Evolutionary conservation across 2,888 invertebrate species (phyloP).

Genomic region (Plemyria rubiginata): DNA sequence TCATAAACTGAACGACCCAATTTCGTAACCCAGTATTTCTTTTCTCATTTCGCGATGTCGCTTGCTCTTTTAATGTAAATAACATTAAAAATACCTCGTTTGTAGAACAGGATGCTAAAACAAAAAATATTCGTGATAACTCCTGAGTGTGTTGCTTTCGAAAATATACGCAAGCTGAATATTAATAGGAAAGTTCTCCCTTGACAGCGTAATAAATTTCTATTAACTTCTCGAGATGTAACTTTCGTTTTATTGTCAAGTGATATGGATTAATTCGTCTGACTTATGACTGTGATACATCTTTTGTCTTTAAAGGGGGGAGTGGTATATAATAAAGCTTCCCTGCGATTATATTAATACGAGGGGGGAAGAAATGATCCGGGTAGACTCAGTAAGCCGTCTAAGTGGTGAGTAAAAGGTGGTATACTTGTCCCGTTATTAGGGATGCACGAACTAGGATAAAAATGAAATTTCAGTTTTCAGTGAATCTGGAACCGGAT

Average conservation of each 20-base stretch:
- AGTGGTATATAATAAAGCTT: conserved; percentile 79
- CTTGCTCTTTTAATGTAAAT: conserved; percentile 14
- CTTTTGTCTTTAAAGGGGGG: conserved; percentile 70
- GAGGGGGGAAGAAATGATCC: conserved; percentile 70
- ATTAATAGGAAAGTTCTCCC: conserved; percentile 50
- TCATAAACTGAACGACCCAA: not conserved
- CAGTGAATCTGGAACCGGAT: not conserved
- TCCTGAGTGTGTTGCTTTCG: conserved; percentile 30
- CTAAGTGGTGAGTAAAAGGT: conserved; percentile 64
- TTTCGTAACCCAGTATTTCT: conserved; percentile 9
- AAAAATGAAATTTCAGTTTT: conserved; percentile 30
- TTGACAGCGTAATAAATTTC: conserved; percentile 74
- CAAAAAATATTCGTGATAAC: conserved; percentile 26
- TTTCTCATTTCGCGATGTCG: not conserved
- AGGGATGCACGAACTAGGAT: conserved; percentile 29
- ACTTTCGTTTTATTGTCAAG: conserved; percentile 81
- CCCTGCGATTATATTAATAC: conserved; percentile 82
- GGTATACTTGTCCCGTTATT: conserved; percentile 48
- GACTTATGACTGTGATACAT: conserved; percentile 85
- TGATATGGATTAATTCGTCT: conserved; percentile 83
- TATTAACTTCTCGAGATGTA: conserved; percentile 81
- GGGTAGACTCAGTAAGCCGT: conserved; percentile 69
- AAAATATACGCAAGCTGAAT: conserved; percentile 36
- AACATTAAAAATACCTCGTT: conserved; percentile 24
- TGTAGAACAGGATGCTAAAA: conserved; percentile 30